Conservation (phyloP, 1,140 invertebrate genomes). For the Adelges cooleyi region DNA sequence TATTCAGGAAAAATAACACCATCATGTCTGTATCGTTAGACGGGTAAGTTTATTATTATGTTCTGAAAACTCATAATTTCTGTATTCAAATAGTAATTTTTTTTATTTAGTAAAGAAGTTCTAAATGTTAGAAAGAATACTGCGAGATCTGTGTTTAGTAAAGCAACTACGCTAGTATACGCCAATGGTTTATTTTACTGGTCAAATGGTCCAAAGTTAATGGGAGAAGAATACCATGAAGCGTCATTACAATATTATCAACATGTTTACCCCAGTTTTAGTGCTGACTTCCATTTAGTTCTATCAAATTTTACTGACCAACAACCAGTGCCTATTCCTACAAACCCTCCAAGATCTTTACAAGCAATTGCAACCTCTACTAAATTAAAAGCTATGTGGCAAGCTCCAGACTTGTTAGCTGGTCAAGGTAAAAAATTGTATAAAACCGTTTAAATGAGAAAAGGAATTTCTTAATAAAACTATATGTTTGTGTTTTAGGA, state of each 20-base stretch:
- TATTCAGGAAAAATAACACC: slow-evolving; percentile 59
- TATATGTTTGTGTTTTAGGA: slow-evolving; percentile 35
- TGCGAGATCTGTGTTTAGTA: slow-evolving; percentile 60
- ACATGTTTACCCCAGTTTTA: slow-evolving; percentile 43
- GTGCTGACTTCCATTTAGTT: neutral
- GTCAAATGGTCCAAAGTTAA: slow-evolving; percentile 61
- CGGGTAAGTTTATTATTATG: slow-evolving; percentile 44
- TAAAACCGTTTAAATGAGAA: no score
- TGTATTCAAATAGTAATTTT: neutral
- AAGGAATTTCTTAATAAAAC: no score
- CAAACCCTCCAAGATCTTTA: slow-evolving; percentile 60
- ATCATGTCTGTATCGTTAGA: slow-evolving; percentile 69
- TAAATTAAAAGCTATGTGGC: slow-evolving; percentile 66
- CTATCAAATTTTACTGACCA: slow-evolving; percentile 16
- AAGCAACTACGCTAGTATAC: slow-evolving; percentile 61
- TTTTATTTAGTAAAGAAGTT: slow-evolving; percentile 48
- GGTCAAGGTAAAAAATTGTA: slow-evolving; percentile 62
- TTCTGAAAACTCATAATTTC: neutral
- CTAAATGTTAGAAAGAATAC: slow-evolving; percentile 60
- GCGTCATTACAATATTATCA: slow-evolving; percentile 53
- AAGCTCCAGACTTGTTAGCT: slow-evolving; percentile 57
- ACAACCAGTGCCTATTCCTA: slow-evolving; percentile 64
- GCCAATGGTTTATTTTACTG: slow-evolving; percentile 68
- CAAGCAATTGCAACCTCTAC: slow-evolving; percentile 63
- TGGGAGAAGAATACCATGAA: slow-evolving; percentile 59